These are phyloP conservation scores for Adoxophyes honmai DNA, from an alignment of 1,140 invertebrate genomes.

Conservation along the genomic window DNA sequence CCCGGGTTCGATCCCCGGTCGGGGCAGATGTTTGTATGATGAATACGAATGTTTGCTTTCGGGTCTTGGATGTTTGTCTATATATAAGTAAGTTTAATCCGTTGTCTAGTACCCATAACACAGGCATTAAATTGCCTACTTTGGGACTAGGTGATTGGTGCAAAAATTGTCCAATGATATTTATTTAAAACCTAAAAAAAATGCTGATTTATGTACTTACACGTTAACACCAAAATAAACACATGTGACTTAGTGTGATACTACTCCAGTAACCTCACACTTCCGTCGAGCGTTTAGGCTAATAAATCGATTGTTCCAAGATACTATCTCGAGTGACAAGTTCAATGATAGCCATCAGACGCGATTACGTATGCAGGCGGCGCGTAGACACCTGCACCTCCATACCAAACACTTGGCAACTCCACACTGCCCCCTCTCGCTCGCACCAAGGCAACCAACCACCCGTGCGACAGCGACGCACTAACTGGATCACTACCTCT, in stretches of 20 bases:
- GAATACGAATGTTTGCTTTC: too few relatives aligned
- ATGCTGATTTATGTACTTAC: too few relatives aligned
- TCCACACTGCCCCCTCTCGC: slow-evolving; percentile 30
- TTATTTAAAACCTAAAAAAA: too few relatives aligned
- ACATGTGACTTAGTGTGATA: too few relatives aligned
- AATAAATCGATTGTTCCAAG: slow-evolving; percentile 21
- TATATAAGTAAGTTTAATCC: too few relatives aligned
- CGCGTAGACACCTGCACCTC: slow-evolving; percentile 44
- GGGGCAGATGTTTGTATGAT: too few relatives aligned
- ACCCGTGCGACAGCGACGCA: slow-evolving; percentile 35
- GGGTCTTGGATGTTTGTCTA: too few relatives aligned
- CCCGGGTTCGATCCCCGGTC: too few relatives aligned
- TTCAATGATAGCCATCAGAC: slow-evolving; percentile 61
- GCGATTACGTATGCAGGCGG: slow-evolving; percentile 55
- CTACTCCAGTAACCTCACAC: not conserved
- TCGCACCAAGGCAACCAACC: slow-evolving; percentile 25
- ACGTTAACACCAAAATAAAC: not conserved
- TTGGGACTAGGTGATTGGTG: too few relatives aligned
- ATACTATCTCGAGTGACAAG: slow-evolving; percentile 62
- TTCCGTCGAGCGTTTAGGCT: not conserved
- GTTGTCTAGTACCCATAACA: too few relatives aligned
- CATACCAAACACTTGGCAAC: slow-evolving; percentile 58
- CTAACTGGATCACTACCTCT: slow-evolving; percentile 50
- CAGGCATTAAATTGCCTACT: too few relatives aligned
- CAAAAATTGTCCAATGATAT: too few relatives aligned